Conservation (phyloP, 2,113 vertebrate genomes). For the Anoplopoma fimbria region DNA sequence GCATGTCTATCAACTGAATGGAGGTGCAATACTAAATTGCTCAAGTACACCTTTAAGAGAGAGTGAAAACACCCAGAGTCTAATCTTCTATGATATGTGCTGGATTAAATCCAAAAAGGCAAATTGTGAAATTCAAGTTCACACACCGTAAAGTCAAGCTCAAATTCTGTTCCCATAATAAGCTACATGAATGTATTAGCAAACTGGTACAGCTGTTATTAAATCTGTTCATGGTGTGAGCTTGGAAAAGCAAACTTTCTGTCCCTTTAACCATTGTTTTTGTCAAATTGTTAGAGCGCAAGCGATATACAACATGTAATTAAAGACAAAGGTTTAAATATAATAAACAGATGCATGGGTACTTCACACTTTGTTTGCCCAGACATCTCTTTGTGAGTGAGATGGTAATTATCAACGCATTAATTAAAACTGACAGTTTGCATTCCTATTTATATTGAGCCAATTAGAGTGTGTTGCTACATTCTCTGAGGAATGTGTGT, state of each 20-base stretch:
- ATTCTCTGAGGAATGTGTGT: slow-evolving; percentile 24
- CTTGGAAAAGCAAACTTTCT: neutral
- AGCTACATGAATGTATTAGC: neutral
- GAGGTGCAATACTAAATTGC: neutral
- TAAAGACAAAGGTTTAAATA: slow-evolving; percentile 44
- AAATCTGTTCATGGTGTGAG: neutral
- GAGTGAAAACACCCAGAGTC: neutral
- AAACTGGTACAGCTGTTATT: neutral
- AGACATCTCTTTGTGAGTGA: slow-evolving; percentile 8
- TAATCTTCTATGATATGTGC: neutral
- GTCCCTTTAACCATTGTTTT: neutral
- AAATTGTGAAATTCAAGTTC: neutral
- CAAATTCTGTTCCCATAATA: neutral
- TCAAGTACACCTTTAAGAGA: neutral
- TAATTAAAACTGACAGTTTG: slow-evolving; percentile 57
- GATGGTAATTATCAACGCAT: slow-evolving; percentile 48
- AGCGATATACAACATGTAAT: slow-evolving; percentile 41
- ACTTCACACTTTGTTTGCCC: neutral
- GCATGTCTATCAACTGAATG: too few relatives aligned
- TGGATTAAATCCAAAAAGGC: neutral
- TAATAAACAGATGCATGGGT: slow-evolving; percentile 31
- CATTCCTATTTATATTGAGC: slow-evolving; percentile 39
- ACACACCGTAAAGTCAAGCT: neutral
- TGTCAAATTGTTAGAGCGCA: neutral
- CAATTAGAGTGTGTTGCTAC: slow-evolving; percentile 38